These are phyloP conservation scores for Amblyopsis rosae DNA, from an alignment of 2,113 vertebrate species.

Conservation along the genomic window DNA sequence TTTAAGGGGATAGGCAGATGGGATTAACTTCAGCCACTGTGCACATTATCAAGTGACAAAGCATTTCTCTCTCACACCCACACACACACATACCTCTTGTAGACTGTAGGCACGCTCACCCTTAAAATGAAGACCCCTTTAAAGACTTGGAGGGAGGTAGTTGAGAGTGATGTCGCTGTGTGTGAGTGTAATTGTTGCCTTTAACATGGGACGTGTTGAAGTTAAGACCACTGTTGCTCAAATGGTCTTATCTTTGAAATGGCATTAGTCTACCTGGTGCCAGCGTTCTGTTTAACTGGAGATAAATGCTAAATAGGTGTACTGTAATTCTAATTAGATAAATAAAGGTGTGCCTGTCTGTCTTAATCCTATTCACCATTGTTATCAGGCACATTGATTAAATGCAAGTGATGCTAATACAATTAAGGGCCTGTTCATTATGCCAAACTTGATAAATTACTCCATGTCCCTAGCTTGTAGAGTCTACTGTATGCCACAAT, in stretches of 20 bases:
- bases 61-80: slow-evolving; percentile 15
- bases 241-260: too few species aligned
- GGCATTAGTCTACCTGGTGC: too few species aligned
- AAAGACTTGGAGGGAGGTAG: slow-evolving; percentile 42
- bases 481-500: neutral
- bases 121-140: slow-evolving; percentile 18
- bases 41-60: slow-evolving; percentile 12
- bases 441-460: slow-evolving; percentile 22
- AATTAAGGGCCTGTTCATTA: slow-evolving; percentile 50
- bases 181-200: neutral
- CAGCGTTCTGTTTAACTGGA: neutral
- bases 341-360: slow-evolving; percentile 1
- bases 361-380: slow-evolving; percentile 50
- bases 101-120: slow-evolving; percentile 9
- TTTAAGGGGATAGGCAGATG: slow-evolving; percentile 11
- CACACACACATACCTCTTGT: neutral
- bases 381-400: slow-evolving; percentile 44
- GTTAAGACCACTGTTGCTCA: neutral
- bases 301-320: slow-evolving; percentile 7
- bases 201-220: too few species aligned
- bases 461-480: neutral
- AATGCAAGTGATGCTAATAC: slow-evolving; percentile 33
- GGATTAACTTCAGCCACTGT: slow-evolving; percentile 48
- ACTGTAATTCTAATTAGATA: slow-evolving; percentile 21
- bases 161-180: slow-evolving; percentile 32